phyloP scores from a whole-genome alignment of 1,140 invertebrate genomes.

The Bombus pyrosoma region DNA sequence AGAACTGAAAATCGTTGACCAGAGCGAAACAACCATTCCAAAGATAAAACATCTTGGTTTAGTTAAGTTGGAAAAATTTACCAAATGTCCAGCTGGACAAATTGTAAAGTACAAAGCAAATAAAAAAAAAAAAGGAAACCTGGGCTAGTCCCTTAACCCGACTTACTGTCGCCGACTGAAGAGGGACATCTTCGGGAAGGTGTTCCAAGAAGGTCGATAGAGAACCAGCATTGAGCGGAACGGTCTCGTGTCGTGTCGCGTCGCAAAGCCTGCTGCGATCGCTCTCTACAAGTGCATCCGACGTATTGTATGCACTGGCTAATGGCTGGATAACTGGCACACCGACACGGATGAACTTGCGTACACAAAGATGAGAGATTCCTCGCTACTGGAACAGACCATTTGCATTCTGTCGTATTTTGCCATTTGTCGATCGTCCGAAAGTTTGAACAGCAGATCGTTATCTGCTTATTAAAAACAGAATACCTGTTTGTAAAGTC shows the following conservation, averaged over 20 bases:
- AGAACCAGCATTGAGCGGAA: slow-evolving; percentile 40
- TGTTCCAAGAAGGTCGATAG: slow-evolving; percentile 59
- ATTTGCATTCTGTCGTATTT: background rate
- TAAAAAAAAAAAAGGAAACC: background rate
- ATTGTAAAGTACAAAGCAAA: no score
- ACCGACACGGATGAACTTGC: background rate
- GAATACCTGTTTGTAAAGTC: no score
- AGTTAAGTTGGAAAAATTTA: background rate
- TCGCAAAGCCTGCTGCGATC: background rate
- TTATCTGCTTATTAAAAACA: background rate
- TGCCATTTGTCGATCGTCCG: background rate
- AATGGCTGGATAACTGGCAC: slow-evolving; percentile 23
- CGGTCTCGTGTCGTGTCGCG: slow-evolving; percentile 12
- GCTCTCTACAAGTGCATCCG: slow-evolving; percentile 22
- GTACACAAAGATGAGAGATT: background rate
- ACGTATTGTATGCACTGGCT: slow-evolving; percentile 39
- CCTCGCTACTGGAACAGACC: background rate
- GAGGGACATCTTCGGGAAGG: slow-evolving; percentile 41
- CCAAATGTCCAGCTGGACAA: no score
- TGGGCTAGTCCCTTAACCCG: slow-evolving; percentile 41
- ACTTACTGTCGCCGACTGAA: slow-evolving; percentile 16
- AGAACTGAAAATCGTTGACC: background rate
- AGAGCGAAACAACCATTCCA: background rate
- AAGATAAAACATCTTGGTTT: slow-evolving; percentile 56
- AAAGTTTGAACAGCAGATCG: background rate